A percentile compares a stretch with the other conserved stretches of the same genome.
phyloP scores from a whole-genome alignment of 2,113 vertebrate genomes.

The Erpornis zantholeuca region DNA sequence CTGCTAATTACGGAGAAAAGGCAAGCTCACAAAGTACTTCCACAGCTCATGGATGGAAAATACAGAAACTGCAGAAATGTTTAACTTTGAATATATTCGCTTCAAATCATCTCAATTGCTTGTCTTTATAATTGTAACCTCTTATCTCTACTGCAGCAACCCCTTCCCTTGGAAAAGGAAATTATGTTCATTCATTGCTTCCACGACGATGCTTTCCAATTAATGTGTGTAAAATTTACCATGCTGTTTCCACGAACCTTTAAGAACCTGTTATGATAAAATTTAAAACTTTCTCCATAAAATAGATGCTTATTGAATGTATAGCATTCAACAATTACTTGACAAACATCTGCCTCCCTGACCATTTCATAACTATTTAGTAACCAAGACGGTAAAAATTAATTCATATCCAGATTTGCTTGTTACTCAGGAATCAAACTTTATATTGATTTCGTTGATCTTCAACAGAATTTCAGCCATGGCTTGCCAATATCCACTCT shows the following conservation, averaged over 20 bases:
- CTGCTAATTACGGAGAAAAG: constrained; percentile 2
- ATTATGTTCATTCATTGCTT: not conserved
- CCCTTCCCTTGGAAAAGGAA: not conserved
- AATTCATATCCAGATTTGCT: not conserved
- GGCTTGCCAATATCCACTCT: not conserved
- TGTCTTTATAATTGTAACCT: not conserved
- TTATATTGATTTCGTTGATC: not conserved
- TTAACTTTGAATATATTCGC: not conserved
- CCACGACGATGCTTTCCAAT: not conserved
- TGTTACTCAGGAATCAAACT: not conserved
- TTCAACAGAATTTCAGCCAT: not conserved
- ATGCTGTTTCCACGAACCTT: not conserved
- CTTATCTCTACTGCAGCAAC: not conserved
- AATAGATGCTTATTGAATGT: not conserved
- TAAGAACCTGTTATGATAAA: not conserved
- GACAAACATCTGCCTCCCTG: not conserved
- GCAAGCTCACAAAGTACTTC: not conserved
- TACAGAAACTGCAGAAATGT: not conserved
- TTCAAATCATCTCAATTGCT: constrained; percentile 20
- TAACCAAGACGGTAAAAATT: not conserved
- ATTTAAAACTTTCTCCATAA: not conserved
- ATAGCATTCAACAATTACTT: not conserved
- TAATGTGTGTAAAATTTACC: not conserved
- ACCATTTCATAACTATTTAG: not conserved
- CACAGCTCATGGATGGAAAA: not conserved